Evolutionary conservation across 2,888 invertebrate species (phyloP).

Genomic region (Synergus itoensis): DNA sequence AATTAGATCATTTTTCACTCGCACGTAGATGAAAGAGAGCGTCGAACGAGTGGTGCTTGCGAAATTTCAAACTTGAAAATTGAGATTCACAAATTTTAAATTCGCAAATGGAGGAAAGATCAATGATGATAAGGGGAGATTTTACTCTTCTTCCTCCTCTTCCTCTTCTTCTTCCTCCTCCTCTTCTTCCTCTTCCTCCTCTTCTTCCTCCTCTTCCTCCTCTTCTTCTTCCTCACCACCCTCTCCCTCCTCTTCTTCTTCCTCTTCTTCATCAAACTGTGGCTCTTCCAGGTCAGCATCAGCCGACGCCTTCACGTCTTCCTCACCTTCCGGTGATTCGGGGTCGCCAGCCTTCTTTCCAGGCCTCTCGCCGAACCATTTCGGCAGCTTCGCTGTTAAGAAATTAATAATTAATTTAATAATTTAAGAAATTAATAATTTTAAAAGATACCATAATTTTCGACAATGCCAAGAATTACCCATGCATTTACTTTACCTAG

Average conservation of each 20-base stretch:
- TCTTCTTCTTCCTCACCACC: slow-evolving; percentile 82
- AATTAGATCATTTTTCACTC: slow-evolving; percentile 34
- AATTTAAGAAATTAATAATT: not conserved
- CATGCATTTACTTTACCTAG: not conserved
- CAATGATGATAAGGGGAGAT: slow-evolving; percentile 41
- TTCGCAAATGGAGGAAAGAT: slow-evolving; percentile 22
- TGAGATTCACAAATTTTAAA: not conserved
- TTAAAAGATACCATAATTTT: not conserved
- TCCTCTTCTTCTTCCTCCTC: slow-evolving; percentile 73
- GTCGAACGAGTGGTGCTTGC: slow-evolving; percentile 39
- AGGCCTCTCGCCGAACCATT: slow-evolving; percentile 97
- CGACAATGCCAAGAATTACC: not conserved
- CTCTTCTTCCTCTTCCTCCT: slow-evolving; percentile 74
- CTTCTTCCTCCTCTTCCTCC: slow-evolving; percentile 73
- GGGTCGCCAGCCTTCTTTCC: slow-evolving; percentile 94
- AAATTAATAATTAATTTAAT: not conserved
- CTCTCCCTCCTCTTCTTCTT: slow-evolving; percentile 85
- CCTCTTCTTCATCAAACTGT: slow-evolving; percentile 86
- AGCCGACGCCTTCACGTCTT: slow-evolving; percentile 88
- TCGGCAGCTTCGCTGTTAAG: slow-evolving; percentile 90
- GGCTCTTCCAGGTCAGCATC: slow-evolving; percentile 86
- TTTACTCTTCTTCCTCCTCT: slow-evolving; percentile 64
- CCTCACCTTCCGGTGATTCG: slow-evolving; percentile 95
- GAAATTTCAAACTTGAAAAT: slow-evolving; percentile 14
- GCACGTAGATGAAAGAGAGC: slow-evolving; percentile 46